Percentiles rank a stretch among this genome's conserved stretches.
Evolutionary conservation across 2,113 vertebrate species (phyloP).

Genomic region (Silurus meridionalis): DNA sequence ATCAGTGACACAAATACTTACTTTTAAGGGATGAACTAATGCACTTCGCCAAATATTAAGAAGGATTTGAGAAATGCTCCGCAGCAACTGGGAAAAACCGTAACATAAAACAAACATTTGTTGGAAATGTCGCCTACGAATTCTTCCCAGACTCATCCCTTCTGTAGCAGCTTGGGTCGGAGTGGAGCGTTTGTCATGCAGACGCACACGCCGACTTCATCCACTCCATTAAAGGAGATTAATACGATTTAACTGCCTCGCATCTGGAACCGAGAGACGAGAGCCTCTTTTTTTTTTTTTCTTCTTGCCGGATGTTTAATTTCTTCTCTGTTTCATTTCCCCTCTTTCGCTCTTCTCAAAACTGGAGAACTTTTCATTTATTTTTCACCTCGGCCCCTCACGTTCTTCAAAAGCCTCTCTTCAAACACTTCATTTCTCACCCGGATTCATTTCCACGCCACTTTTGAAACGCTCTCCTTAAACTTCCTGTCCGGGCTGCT

Average conservation of each 20-base stretch:
- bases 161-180: background rate
- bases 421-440: conserved; percentile 24
- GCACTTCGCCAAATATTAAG: too few relatives aligned
- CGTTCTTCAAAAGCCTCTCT: background rate
- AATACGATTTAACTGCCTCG: conserved; percentile 26
- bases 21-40: too few relatives aligned
- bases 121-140: too few relatives aligned
- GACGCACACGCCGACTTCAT: background rate
- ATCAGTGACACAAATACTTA: too few relatives aligned
- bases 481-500: background rate
- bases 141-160: background rate
- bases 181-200: background rate
- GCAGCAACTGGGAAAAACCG: too few relatives aligned
- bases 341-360: background rate
- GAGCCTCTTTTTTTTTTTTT: background rate
- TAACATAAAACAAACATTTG: too few relatives aligned
- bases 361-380: background rate
- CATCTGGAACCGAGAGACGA: background rate
- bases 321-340: background rate
- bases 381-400: background rate
- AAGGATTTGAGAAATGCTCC: too few relatives aligned
- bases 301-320: background rate
- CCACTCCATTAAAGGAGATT: conserved; percentile 32
- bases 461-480: conserved; percentile 17
- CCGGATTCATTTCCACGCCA: conserved; percentile 12